These are phyloP conservation scores for Heliconius aoede DNA, from an alignment of 2,888 invertebrate genomes.

Conservation along the genomic window DNA sequence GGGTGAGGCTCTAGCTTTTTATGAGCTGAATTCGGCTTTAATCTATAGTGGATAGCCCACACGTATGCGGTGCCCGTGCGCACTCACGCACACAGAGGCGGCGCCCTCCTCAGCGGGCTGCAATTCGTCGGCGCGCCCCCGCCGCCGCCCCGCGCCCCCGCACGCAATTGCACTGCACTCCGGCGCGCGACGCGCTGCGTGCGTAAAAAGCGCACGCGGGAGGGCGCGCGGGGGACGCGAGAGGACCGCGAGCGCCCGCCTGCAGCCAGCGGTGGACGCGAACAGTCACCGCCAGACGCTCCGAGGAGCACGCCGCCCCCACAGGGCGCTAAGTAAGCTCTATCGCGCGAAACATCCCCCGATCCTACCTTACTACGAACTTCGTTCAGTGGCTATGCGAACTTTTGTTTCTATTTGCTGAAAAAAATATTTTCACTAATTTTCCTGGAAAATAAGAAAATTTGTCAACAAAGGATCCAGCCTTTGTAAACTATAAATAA, in stretches of 20 bases:
- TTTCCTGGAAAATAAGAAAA: conserved; percentile 51
- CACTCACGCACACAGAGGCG: conserved; percentile 73
- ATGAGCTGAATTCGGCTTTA: conserved; percentile 76
- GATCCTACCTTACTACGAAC: conserved; percentile 64
- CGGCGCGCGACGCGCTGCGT: conserved; percentile 72
- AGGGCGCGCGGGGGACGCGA: conserved; percentile 61
- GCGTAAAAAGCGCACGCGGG: conserved; percentile 83
- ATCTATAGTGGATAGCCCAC: conserved; percentile 62
- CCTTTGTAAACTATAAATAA: conserved; percentile 54
- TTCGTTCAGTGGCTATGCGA: conserved; percentile 73
- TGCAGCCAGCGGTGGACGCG: conserved; percentile 72
- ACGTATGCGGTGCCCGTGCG: conserved; percentile 59
- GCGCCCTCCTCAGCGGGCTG: conserved; percentile 79
- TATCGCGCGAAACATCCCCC: conserved; percentile 72
- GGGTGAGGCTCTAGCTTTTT: conserved; percentile 74
- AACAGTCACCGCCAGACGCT: conserved; percentile 79
- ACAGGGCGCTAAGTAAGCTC: conserved; percentile 64
- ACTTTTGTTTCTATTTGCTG: conserved; percentile 52
- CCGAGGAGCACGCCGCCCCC: conserved; percentile 80
- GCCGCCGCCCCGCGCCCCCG: conserved; percentile 65
- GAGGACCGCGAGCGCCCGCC: conserved; percentile 63
- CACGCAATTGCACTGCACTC: conserved; percentile 83
- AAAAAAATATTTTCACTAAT: conserved; percentile 39
- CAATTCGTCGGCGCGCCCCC: conserved; percentile 75
- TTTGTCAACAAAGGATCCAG: too few species aligned